phyloP scores from a whole-genome alignment of 2,113 vertebrate genomes.

The Mobula birostris region DNA sequence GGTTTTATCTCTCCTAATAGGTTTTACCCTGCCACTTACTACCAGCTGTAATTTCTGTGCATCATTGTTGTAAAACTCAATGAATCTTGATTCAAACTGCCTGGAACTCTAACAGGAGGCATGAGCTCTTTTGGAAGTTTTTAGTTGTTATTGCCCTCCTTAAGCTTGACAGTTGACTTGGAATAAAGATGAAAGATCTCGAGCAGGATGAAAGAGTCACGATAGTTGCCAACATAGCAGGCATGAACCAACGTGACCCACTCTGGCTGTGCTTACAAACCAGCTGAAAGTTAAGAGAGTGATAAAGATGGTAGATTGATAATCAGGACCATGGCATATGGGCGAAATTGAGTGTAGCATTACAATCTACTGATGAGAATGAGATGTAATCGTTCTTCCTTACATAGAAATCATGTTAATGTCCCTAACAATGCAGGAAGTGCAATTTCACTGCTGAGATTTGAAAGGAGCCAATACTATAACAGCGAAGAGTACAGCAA shows the following conservation, averaged over 20 bases:
- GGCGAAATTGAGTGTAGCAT: not conserved
- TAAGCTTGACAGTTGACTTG: not conserved
- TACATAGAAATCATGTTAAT: not conserved
- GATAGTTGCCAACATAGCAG: not conserved
- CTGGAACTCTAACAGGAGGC: not conserved
- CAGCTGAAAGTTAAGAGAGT: not conserved
- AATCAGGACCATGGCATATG: not conserved
- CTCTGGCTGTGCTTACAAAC: not conserved
- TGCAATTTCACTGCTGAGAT: not conserved
- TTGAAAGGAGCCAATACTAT: not conserved
- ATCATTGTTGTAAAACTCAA: too few relatives aligned
- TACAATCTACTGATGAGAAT: not conserved
- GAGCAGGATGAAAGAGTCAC: not conserved
- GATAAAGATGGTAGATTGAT: not conserved
- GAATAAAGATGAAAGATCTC: not conserved
- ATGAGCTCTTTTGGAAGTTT: not conserved
- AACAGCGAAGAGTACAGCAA: not conserved
- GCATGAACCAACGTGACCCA: not conserved
- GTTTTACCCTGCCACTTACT: too few relatives aligned
- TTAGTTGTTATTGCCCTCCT: not conserved
- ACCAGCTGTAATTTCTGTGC: too few relatives aligned
- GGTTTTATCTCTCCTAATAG: too few relatives aligned
- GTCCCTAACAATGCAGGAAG: not conserved
- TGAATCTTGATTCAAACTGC: too few relatives aligned
- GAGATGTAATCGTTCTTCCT: not conserved